Evolutionary conservation across 2,888 invertebrate genomes (phyloP), one percentile per base, ranked within the genome.

Genomic region (Polyploca ridens): DNA sequence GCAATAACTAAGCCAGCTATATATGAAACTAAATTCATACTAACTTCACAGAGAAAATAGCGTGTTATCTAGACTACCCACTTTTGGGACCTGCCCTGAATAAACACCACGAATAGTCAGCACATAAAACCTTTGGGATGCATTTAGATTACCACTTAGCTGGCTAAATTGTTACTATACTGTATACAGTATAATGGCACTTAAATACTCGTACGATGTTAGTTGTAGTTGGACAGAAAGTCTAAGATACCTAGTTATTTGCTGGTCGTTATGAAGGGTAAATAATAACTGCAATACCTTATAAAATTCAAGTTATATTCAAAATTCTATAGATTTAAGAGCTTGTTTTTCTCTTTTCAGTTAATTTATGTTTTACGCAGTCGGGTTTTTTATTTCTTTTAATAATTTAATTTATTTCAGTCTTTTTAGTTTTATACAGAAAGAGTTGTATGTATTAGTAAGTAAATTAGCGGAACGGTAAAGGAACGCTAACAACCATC

Each of bases 131-230:
- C 71, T 64, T 66, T 66, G 71, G 72, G 70, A 73, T 73, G 73
- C 71, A 70, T 73, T 72, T 72, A 73, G 71, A 73, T 73, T 75
- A 73, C 68, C 68, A 69, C 68, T 74, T 66, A 62, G 58, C 35
- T 14, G 35, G 59, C 59, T 60, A 16, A 38, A 60, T 38, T 60
- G 59, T 60, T 38, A 33, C 3, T 35, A n/a, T 4, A 5, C 14
- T 44, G n/a, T 46, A 16, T 16, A 16, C 7, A 16, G 49, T 14
- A 16, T 49, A 8, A 54, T 49, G 7, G 16, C 16, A 49, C 49
- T 16, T 49, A 49, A 49, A 16, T 49, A 16, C 16, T 7, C 6
- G 7, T 49, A 49, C 16, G 3, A 14, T 49, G 16, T 11, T 49
- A 49, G 44, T 14, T 14, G 14, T 44, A 38, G 8, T 38, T 38